These are phyloP conservation scores for Cyprinodon brontotheroides DNA, from an alignment of 2,113 vertebrate genomes.

Conservation along the genomic window DNA sequence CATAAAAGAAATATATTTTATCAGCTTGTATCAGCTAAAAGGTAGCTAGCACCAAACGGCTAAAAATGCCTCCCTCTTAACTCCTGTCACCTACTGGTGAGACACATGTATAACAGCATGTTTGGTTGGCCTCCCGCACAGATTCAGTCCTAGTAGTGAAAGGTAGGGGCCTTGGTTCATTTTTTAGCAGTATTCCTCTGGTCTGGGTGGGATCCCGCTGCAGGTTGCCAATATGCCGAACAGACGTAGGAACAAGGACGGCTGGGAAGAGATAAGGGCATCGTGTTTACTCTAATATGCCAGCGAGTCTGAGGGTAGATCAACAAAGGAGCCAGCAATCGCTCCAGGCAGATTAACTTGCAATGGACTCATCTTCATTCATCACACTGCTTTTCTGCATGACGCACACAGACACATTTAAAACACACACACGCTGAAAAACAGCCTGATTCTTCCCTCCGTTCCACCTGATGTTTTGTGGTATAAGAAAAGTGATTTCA, in stretches of 20 bases:
- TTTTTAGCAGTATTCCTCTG: neutral
- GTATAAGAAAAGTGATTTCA: neutral
- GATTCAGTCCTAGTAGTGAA: neutral
- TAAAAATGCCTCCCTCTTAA: no score
- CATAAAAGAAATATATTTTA: no score
- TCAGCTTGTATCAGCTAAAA: no score
- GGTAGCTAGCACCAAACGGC: no score
- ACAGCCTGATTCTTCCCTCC: slow-evolving; percentile 1
- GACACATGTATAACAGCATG: neutral
- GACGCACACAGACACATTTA: neutral
- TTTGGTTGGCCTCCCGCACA: neutral
- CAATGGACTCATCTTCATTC: slow-evolving; percentile 62
- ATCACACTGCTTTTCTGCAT: slow-evolving; percentile 22
- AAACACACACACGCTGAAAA: neutral
- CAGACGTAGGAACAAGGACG: neutral
- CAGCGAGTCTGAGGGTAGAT: slow-evolving; percentile 32
- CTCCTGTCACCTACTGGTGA: no score
- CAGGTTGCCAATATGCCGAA: slow-evolving; percentile 2
- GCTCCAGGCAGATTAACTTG: slow-evolving; percentile 47
- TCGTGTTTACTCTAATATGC: slow-evolving; percentile 35
- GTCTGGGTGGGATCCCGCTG: slow-evolving; percentile 22
- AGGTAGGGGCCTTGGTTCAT: neutral
- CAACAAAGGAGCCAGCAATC: slow-evolving; percentile 23
- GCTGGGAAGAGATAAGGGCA: slow-evolving; percentile 2
- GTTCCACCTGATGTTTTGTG: neutral